phyloP scores from a whole-genome alignment of 2,797 vertebrate genomes.

The Protosalanx chinensis region DNA sequence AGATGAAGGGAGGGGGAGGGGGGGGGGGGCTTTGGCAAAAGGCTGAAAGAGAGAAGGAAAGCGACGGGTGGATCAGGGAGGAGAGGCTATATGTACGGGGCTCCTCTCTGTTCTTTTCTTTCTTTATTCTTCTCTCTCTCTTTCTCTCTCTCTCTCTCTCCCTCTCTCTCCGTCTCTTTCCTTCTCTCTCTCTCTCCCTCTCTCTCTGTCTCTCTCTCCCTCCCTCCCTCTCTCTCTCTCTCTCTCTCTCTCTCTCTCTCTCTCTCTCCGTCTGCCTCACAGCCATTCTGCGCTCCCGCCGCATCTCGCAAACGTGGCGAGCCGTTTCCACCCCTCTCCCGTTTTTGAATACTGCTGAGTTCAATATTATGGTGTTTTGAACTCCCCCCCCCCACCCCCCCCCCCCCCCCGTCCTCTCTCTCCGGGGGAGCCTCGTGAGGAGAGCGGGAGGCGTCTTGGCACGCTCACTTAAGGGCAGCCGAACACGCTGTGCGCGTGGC shows the following conservation, averaged over 20 bases:
- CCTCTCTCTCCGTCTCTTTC: constrained; percentile 58
- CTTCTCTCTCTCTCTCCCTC: no score
- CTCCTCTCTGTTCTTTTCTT: no score
- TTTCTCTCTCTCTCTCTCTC: no score
- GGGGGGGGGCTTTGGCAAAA: constrained; percentile 44
- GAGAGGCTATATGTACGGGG: constrained; percentile 62
- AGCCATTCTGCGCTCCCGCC: constrained; percentile 59
- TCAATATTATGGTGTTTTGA: constrained; percentile 81
- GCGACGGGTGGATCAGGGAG: constrained; percentile 64
- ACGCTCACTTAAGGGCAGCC: constrained; percentile 71
- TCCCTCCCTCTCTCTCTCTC: constrained; percentile 20
- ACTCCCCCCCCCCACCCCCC: constrained; percentile 48
- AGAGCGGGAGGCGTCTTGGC: constrained; percentile 43
- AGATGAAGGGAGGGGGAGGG: constrained; percentile 63
- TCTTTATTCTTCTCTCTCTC: no score
- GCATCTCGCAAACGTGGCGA: constrained; percentile 70
- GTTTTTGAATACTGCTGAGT: constrained; percentile 81
- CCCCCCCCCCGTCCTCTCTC: constrained; percentile 40
- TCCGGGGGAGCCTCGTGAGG: constrained; percentile 60
- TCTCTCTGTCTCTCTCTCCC: no score
- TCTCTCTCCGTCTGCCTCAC: constrained; percentile 60
- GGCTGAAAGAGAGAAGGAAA: constrained; percentile 36
- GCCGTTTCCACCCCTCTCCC: constrained; percentile 62
- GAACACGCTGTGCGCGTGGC: constrained; percentile 64
- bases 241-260: constrained; percentile 46